Evolutionary conservation across 2,797 vertebrate genomes (phyloP), one percentile per base, ranked within the genome.

Genomic region (Australoheros facetus): DNA sequence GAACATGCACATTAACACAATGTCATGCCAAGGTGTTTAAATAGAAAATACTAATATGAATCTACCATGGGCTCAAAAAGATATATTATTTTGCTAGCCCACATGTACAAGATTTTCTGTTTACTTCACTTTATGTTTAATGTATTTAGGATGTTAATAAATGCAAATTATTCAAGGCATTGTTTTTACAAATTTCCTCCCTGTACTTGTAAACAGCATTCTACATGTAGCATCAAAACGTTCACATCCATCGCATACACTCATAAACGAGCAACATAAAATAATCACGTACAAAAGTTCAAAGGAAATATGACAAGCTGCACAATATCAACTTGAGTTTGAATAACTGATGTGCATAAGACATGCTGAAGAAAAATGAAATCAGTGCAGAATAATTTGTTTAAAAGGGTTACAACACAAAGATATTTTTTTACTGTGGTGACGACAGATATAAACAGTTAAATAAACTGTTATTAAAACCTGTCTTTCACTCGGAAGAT

Each of bases 311-410:
- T 16, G 3, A 16, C 37, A 30, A 75, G 74, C 42, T 37, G 51
- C 53, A 54, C n/a, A 62, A 48, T 56, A 78, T 60, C 79, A 54
- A 34, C 28, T 56, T 76, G 26, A 45, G 10, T 26, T 75, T 85
- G 34, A 91, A 90, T 84, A 69, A 85, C 74, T 82, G 3, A 87
- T 66, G 7, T 21, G 19, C 21, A 78, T 66, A 19, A 74, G 32
- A 9, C 62, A 64, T 42, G 62, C 1, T 1, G 6, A 32, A 56
- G 16, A 77, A 70, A 79, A 56, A 82, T 75, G 3, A 77, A 82
- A 84, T 60, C 21, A 60, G n/a, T 64, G 19, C 34, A 78, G 28
- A 60, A 56, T n/a, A 75, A 75, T 79, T 42, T 72, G 72, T 60
- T 26, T 42, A 82, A 82, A 13, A 32, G 13, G 32, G 34, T n/a